Base-by-base conservation (phyloP, 2,888 invertebrate species). In the Quadriops clusia region DNA sequence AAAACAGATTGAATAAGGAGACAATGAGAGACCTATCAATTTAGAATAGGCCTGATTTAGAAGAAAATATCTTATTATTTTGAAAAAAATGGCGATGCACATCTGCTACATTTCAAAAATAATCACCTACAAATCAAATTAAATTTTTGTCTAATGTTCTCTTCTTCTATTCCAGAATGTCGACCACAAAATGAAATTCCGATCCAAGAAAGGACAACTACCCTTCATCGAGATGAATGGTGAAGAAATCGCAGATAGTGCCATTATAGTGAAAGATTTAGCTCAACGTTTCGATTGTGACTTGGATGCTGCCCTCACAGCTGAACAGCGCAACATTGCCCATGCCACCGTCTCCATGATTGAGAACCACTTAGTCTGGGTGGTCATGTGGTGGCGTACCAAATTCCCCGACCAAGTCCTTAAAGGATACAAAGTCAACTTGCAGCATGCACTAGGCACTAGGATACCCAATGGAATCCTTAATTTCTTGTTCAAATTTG, bases 221-320 rank as follows among this genome's bases (percentile, higher is more conserved):
- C 95, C 94, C 17, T 95, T 94, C 65, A 74, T 95, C 45, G 91
- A 94, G 61, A 60, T 94, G 38, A 94, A 95, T 58, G 94, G 93
- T 23, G 86, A 89, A 55, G 90, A 94, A 65, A 79, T 91, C 43
- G 82, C 90, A 26, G 94, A 94, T 64, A 89, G 89, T 54, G 74
- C 83, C 41, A 78, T 89, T 50, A 90, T 93, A 53, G 81, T 94
- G 51, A 82, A 85, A 53, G 85, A 89, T 52, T 67, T 94, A 36
- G 74, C 84, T 23, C 75, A 80, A 53, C 79, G 81, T 54, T 86
- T 80, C 58, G 77, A 72, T 48, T 83, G 82, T 58, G 83, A 91
- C 53, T 65, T 87, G 46, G 91, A 93, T 60, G 76, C 78, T 3
- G 78, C 72, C 22, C 68, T 94, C 43, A 81, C 80, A 37, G 66